Conservation (phyloP, 1,140 invertebrate genomes). For the Aethina tumida region DNA sequence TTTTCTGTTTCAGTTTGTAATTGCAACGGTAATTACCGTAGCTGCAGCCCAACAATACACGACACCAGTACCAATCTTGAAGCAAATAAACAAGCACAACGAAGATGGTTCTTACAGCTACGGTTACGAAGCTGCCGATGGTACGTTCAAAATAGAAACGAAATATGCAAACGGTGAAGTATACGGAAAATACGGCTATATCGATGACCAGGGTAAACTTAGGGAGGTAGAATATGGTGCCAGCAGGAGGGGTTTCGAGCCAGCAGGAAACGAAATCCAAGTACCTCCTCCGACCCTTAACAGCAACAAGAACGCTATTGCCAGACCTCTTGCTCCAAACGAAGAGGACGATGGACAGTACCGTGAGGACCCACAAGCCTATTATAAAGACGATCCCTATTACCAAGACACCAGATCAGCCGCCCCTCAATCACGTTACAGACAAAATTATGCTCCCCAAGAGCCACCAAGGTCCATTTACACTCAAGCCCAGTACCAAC, state of each 20-base stretch:
- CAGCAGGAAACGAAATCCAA: constrained; percentile 64
- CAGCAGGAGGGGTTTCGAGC: constrained; percentile 61
- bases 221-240: constrained; percentile 72
- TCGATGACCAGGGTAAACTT: constrained; percentile 63
- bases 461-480: constrained; percentile 7
- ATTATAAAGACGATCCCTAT: constrained; percentile 62
- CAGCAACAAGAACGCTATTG: constrained; percentile 37
- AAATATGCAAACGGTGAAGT: constrained; percentile 74
- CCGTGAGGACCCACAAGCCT: constrained; percentile 67
- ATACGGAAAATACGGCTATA: constrained; percentile 72
- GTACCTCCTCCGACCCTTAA: constrained; percentile 62
- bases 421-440: constrained; percentile 17
- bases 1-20: constrained; percentile 30
- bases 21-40: constrained; percentile 19
- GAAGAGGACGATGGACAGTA: constrained; percentile 74
- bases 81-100: constrained; percentile 66
- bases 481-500: constrained; percentile 28
- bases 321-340: constrained; percentile 48
- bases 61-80: constrained; percentile 57
- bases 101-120: constrained; percentile 80
- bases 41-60: constrained; percentile 36
- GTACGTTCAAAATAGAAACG: constrained; percentile 87
- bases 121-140: constrained; percentile 81
- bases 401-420: constrained; percentile 34
- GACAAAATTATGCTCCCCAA: constrained; percentile 7